Percentiles rank a stretch among this genome's conserved stretches.
phyloP scores from a whole-genome alignment of 1,140 invertebrate genomes.

The Caenorhabditis elegans region DNA sequence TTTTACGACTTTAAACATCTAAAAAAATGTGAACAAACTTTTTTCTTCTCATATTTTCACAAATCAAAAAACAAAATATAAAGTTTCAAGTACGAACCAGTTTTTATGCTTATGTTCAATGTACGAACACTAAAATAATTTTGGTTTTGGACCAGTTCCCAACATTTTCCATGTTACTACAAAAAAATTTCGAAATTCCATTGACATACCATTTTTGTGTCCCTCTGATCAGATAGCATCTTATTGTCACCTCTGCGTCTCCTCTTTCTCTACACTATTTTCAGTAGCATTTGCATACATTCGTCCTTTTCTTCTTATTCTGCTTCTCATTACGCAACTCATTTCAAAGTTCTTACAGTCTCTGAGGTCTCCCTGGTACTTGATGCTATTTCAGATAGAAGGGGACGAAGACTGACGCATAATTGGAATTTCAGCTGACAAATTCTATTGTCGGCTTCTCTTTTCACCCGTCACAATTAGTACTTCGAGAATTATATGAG shows the following conservation, averaged over 20 bases:
- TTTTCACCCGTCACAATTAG: background rate
- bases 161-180: too few relatives aligned
- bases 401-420: slow-evolving; percentile 29
- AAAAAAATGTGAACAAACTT: too few relatives aligned
- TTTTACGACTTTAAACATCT: too few relatives aligned
- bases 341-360: background rate
- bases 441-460: background rate
- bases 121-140: too few relatives aligned
- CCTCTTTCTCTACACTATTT: background rate
- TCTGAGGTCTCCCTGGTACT: background rate
- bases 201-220: too few relatives aligned
- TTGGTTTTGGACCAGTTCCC: too few relatives aligned
- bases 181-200: too few relatives aligned
- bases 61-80: too few relatives aligned
- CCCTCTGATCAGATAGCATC: background rate
- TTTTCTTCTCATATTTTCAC: too few relatives aligned
- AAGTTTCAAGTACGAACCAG: too few relatives aligned
- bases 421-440: slow-evolving; percentile 16
- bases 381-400: background rate
- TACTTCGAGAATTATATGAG: background rate
- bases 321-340: background rate
- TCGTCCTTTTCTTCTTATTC: background rate
- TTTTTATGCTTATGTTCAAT: too few relatives aligned
- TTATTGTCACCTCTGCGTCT: slow-evolving; percentile 4
- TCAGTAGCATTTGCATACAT: too few relatives aligned